Percentiles rank a stretch among this genome's conserved stretches.
Evolutionary conservation across 1,140 invertebrate genomes (phyloP).

Genomic region (Caerostris extrusa): DNA sequence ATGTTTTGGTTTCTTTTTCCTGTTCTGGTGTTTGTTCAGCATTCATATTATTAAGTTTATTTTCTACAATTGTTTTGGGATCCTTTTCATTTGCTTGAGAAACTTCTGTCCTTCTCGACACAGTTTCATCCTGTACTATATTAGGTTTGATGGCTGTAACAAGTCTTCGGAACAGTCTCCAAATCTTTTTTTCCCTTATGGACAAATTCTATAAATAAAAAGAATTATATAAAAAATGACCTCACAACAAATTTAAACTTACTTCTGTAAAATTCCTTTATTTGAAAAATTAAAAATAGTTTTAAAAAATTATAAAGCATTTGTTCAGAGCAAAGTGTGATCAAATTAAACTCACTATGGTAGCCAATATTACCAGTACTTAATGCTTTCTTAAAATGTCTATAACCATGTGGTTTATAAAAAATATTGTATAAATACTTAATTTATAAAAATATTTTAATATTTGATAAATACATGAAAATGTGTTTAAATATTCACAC

Average conservation of each 20-base stretch:
- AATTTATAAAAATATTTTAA: too few relatives aligned
- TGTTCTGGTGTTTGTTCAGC: not conserved
- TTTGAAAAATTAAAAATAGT: too few relatives aligned
- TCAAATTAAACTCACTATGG: too few relatives aligned
- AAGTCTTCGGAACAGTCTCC: conserved; percentile 43
- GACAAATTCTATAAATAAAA: not conserved
- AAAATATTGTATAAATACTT: too few relatives aligned
- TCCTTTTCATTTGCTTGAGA: not conserved
- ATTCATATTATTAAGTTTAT: not conserved
- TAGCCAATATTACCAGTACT: too few relatives aligned
- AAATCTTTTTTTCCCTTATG: not conserved
- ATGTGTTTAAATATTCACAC: too few relatives aligned
- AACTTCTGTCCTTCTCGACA: not conserved
- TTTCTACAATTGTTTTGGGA: not conserved
- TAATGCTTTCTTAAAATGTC: too few relatives aligned
- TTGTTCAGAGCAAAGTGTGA: too few relatives aligned
- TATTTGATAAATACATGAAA: too few relatives aligned
- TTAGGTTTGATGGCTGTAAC: not conserved
- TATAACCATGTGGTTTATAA: too few relatives aligned
- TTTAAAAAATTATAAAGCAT: too few relatives aligned
- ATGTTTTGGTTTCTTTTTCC: not conserved
- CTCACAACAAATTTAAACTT: not conserved
- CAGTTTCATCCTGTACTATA: not conserved
- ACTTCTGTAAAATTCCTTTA: too few relatives aligned
- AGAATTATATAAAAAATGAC: not conserved